Conservation (phyloP, 2,113 vertebrate species). For the Hydrolagus affinis region DNA sequence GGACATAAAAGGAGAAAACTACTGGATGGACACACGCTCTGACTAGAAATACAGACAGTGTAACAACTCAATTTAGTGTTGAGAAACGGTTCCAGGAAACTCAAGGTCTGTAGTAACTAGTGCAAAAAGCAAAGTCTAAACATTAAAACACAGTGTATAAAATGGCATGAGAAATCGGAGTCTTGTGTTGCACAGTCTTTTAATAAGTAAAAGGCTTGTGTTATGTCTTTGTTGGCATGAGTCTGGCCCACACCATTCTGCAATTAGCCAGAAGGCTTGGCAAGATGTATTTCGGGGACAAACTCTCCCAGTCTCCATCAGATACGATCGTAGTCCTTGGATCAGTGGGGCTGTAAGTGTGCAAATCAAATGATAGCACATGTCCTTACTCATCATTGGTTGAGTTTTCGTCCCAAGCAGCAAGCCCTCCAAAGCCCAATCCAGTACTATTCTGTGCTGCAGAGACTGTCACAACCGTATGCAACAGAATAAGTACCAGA, state of each 20-base stretch:
- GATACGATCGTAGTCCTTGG: conserved; percentile 41
- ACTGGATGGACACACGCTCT: conserved; percentile 64
- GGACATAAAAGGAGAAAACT: conserved; percentile 64
- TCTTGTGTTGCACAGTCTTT: conserved; percentile 71
- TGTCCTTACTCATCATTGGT: conserved; percentile 74
- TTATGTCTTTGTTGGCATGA: conserved; percentile 62
- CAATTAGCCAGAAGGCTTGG: conserved; percentile 59
- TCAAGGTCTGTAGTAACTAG: conserved; percentile 82
- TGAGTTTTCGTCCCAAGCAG: conserved; percentile 78
- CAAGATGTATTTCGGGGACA: conserved; percentile 46
- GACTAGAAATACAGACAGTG: conserved; percentile 67
- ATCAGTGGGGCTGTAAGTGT: conserved; percentile 42
- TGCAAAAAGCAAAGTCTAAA: conserved; percentile 82
- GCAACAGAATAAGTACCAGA: conserved; percentile 87
- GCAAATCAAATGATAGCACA: conserved; percentile 39
- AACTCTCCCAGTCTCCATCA: conserved; percentile 46
- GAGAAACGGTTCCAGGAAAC: conserved; percentile 63
- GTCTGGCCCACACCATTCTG: conserved; percentile 49
- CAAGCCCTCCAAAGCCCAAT: conserved; percentile 70
- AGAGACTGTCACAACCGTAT: conserved; percentile 90
- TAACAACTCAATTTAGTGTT: conserved; percentile 65
- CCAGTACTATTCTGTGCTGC: conserved; percentile 82
- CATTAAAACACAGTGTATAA: conserved; percentile 98
- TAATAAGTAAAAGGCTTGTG: conserved; percentile 81
- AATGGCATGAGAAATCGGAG: conserved; percentile 92